Conservation (phyloP, 2,113 vertebrate genomes). For the Microtus oregoni region DNA sequence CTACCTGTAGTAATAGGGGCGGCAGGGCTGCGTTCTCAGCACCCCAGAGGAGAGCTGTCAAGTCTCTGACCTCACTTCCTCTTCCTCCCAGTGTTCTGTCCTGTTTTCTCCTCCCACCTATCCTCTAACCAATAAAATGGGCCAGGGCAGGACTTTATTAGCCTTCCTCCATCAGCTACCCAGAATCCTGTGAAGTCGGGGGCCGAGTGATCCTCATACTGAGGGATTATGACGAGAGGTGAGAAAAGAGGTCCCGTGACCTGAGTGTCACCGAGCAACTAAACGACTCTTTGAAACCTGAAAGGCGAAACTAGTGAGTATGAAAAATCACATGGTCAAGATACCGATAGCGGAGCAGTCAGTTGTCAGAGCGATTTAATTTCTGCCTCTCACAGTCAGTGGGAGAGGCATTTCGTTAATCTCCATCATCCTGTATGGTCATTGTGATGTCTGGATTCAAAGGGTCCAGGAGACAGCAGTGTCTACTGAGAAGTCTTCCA, state of each 20-base stretch:
- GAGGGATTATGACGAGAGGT: neutral
- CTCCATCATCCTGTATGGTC: neutral
- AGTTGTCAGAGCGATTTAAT: constrained; percentile 22
- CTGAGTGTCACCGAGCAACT: constrained; percentile 1
- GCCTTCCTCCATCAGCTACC: too few species aligned
- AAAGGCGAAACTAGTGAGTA: neutral
- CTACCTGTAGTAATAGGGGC: too few species aligned
- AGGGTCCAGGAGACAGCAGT: neutral
- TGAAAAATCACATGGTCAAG: neutral
- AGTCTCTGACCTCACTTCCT: too few species aligned
- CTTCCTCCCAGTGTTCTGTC: too few species aligned
- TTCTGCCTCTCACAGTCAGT: neutral
- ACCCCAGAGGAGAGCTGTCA: too few species aligned
- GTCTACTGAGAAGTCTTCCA: neutral
- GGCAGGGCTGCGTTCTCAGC: too few species aligned
- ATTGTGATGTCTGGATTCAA: neutral
- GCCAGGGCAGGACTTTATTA: too few species aligned
- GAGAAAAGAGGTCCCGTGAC: neutral
- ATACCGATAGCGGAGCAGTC: neutral
- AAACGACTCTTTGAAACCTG: neutral
- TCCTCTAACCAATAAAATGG: too few species aligned
- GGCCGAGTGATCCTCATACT: neutral
- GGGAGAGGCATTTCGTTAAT: neutral
- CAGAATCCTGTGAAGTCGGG: neutral
- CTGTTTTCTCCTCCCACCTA: too few species aligned